These are phyloP conservation scores for Capitella teleta DNA, from an alignment of 1,140 invertebrate species.

Conservation along the genomic window DNA sequence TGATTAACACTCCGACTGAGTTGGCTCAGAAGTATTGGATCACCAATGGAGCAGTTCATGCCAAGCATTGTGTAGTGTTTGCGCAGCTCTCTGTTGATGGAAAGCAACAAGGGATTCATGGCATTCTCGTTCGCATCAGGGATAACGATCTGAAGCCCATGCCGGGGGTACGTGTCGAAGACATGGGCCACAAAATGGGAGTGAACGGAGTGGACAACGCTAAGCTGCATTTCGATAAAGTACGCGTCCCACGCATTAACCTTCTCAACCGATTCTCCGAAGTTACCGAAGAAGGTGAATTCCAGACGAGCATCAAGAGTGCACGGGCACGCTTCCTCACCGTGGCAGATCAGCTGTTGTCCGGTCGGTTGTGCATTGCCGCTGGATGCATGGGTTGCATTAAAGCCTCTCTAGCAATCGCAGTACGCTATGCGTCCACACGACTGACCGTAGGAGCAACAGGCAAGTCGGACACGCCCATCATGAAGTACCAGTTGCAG, in stretches of 20 bases:
- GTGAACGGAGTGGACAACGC: constrained; percentile 40
- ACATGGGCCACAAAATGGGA: constrained; percentile 40
- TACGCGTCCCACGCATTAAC: constrained; percentile 32
- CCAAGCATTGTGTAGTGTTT: constrained; percentile 35
- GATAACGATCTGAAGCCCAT: constrained; percentile 26
- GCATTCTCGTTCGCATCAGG: constrained; percentile 30
- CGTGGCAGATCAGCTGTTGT: constrained; percentile 36
- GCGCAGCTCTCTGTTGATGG: constrained; percentile 26
- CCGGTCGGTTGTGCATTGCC: constrained; percentile 36
- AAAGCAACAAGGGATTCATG: constrained; percentile 29
- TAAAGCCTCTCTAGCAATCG: constrained; percentile 25
- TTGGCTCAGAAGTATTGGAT: constrained; percentile 40
- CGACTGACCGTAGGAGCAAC: constrained; percentile 32
- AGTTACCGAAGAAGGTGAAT: constrained; percentile 21
- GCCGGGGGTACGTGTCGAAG: constrained; percentile 30
- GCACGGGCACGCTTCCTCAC: constrained; percentile 30
- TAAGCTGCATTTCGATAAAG: constrained; percentile 32
- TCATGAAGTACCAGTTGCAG: constrained; percentile 34
- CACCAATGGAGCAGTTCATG: constrained; percentile 37
- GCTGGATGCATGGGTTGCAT: constrained; percentile 30
- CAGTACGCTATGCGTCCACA: constrained; percentile 31
- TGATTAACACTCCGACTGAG: constrained; percentile 29
- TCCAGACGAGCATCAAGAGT: constrained; percentile 23
- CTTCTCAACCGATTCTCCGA: constrained; percentile 30
- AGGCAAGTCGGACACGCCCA: constrained; percentile 35